Evolutionary conservation across 2,888 invertebrate species (phyloP).

Genomic region (Reticulitermes lucifugus): DNA sequence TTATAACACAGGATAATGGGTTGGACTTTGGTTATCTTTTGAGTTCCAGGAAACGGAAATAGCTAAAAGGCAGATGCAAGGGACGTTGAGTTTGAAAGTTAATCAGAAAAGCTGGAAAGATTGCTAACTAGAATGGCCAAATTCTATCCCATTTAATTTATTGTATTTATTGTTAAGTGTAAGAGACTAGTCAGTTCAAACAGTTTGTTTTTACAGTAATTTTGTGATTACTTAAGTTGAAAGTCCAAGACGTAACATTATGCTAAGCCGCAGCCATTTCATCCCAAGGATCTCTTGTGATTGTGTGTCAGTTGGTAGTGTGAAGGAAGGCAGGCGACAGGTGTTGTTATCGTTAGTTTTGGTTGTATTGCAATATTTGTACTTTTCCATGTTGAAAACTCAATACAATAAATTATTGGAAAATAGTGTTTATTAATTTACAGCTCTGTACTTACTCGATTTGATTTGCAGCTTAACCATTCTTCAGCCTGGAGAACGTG

Average conservation of each 20-base stretch:
- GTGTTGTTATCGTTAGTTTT: conserved; percentile 56
- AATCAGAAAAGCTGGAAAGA: conserved; percentile 53
- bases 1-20: conserved; percentile 55
- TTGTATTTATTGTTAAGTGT: conserved; percentile 55
- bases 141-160: conserved; percentile 56
- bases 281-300: conserved; percentile 55
- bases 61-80: conserved; percentile 52
- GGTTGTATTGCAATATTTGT: conserved; percentile 72
- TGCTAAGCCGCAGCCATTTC: conserved; percentile 54
- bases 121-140: conserved; percentile 56
- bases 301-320: conserved; percentile 33
- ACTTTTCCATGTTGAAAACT: conserved; percentile 73
- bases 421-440: conserved; percentile 57
- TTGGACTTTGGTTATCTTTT: conserved; percentile 58
- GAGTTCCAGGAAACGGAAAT: conserved; percentile 52
- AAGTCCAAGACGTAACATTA: conserved; percentile 51
- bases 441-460: not conserved
- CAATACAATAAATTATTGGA: conserved; percentile 69
- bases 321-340: not conserved
- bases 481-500: too few species aligned
- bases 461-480: not conserved
- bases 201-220: conserved; percentile 53
- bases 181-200: conserved; percentile 54
- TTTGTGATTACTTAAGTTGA: conserved; percentile 53
- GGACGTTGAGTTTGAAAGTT: conserved; percentile 53